phyloP scores from a whole-genome alignment of 1,140 invertebrate genomes.

The Brachystomella parvula region DNA sequence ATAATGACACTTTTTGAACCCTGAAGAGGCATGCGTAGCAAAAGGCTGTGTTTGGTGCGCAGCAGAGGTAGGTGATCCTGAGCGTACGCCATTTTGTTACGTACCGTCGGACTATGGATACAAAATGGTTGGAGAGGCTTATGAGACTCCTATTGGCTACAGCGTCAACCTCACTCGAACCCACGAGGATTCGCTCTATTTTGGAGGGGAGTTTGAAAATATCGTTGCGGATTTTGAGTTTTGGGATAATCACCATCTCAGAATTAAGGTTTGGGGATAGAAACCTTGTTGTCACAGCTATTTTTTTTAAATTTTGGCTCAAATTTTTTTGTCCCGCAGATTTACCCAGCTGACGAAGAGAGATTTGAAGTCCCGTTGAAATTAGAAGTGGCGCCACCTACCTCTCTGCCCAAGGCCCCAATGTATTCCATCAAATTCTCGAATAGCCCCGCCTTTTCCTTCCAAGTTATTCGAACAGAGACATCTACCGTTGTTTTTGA shows the following conservation, averaged over 20 bases:
- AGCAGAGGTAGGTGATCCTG: neutral
- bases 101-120: conserved; percentile 6
- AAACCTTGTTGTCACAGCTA: neutral
- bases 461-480: conserved; percentile 23
- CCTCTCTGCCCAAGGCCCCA: neutral
- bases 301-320: neutral
- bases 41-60: conserved; percentile 14
- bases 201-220: conserved; percentile 3
- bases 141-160: neutral
- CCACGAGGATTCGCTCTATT: neutral
- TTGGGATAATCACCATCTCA: neutral
- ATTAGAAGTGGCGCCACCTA: conserved; percentile 20
- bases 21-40: conserved; percentile 1
- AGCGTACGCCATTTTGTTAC: neutral
- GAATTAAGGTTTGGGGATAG: conserved; percentile 5
- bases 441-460: conserved; percentile 21
- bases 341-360: neutral
- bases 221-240: neutral
- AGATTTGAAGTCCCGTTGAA: conserved; percentile 33
- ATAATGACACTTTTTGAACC: no score
- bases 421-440: conserved; percentile 18
- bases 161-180: neutral
- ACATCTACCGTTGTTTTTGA: conserved; percentile 25
- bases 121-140: neutral
- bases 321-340: neutral